Evolutionary conservation across 92 coral and sea anemone genomes (phyloP).

Genomic region (Epizoanthus illoricatus): DNA sequence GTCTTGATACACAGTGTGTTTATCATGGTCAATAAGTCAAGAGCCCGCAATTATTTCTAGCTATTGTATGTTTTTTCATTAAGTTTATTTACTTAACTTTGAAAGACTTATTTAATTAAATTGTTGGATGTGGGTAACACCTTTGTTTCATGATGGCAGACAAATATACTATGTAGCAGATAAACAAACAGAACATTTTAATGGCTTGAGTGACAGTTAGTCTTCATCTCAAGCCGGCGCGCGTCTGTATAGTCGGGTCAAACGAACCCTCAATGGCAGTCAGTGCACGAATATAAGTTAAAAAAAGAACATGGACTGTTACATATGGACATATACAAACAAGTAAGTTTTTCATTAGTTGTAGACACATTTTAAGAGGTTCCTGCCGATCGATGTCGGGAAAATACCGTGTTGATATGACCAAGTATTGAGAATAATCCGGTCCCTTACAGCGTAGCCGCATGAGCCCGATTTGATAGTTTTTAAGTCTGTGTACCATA

Average conservation of each 20-base stretch:
- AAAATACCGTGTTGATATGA: conserved; percentile 22
- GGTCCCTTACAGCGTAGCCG: conserved; percentile 10
- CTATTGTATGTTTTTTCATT: conserved; percentile 86
- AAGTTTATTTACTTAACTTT: conserved; percentile 93
- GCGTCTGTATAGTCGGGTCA: background rate
- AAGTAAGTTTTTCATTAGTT: conserved; percentile 25
- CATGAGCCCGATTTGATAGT: conserved; percentile 11
- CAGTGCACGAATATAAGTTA: background rate
- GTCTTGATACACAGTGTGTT: conserved; percentile 55
- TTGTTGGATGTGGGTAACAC: conserved; percentile 48
- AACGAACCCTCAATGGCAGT: conserved; percentile 2
- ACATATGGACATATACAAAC: background rate
- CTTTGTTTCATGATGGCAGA: conserved; percentile 34
- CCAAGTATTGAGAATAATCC: conserved; percentile 6
- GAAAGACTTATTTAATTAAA: conserved; percentile 87
- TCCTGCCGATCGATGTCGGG: background rate
- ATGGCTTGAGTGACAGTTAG: conserved; percentile 38
- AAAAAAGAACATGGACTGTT: background rate
- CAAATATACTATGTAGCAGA: conserved; percentile 31
- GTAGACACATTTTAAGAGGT: background rate
- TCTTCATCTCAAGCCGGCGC: conserved; percentile 17
- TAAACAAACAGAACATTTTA: conserved; percentile 39
- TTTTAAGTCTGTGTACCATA: conserved; percentile 9
- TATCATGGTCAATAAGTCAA: conserved; percentile 46
- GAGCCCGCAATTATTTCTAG: conserved; percentile 50